Evolutionary conservation across 2,113 vertebrate genomes (phyloP), one percentile per base, ranked within the genome.

Genomic region (Tympanuchus pallidicinctus): DNA sequence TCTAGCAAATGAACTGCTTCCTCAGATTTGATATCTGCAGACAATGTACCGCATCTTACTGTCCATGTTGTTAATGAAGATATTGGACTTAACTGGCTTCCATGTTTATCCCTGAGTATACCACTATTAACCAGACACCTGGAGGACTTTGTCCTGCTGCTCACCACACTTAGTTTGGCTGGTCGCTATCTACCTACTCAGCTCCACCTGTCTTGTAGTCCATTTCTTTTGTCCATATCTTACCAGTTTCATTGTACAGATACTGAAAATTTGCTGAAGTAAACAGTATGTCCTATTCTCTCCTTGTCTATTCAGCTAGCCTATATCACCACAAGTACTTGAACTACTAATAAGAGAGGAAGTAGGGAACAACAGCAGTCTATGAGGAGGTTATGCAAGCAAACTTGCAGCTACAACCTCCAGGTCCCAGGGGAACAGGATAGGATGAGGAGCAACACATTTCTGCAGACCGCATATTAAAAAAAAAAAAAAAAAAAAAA

Each of bases 361-460:
- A 61, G 18, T 4, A 10, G 25, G 56, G 50, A 47, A 28, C 74
- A 90, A 11, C 25, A 36, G 25, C 17, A 50, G 10, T 32, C 11
- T 3, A 25, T 8, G 12, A 20, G 27, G 2, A 28, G 10, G 7
- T 4, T 38, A 21, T 63, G 17, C 52, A 61, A 70, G 16, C 10
- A 59, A 79, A 42, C 5, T 38, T 0, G 0, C 20, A 88, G 18
- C 18, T 18, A 42, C 18, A 74, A 19, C 13, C 43, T 13, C 15
- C 1, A 4, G 8, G 20, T 8, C 17, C 27, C 3, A 59, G 38
- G 43, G n/a, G 4, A 70, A 17, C 30, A 61, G 21, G 66, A 40
- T 0, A 1, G 60, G 3, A 7, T 52, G 52, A 72, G 20, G 24
- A 67, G 45, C 0, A 2, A 40, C n/a, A 52, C 4, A 0, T 82